Percentiles rank a stretch among this genome's conserved stretches.
Evolutionary conservation across 2,888 invertebrate genomes (phyloP).

Genomic region (Hanleya hanleyi): DNA sequence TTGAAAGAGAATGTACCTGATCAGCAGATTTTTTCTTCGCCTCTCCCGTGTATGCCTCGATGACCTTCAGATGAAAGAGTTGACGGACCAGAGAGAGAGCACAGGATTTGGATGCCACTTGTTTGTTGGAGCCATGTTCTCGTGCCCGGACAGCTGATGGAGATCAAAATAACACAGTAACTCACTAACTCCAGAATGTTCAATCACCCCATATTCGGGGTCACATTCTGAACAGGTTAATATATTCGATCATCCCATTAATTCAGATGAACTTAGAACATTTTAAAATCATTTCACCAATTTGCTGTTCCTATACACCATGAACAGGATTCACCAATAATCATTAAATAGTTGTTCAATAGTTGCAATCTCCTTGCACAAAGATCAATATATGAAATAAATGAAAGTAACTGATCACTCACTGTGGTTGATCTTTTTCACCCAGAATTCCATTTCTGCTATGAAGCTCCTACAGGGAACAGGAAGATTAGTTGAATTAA

Average conservation of each 20-base stretch:
- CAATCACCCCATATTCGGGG: too few relatives aligned
- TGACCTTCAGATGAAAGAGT: constrained; percentile 93
- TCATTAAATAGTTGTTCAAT: too few relatives aligned
- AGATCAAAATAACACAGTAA: background rate
- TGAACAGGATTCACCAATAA: too few relatives aligned
- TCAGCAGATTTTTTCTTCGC: constrained; percentile 85
- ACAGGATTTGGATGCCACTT: constrained; percentile 96
- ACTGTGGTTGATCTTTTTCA: constrained; percentile 86
- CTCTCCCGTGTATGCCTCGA: constrained; percentile 84
- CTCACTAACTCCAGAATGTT: background rate
- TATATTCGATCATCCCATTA: too few relatives aligned
- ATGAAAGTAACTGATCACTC: too few relatives aligned
- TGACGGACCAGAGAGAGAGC: constrained; percentile 96
- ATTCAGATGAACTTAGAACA: too few relatives aligned
- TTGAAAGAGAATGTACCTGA: too few relatives aligned
- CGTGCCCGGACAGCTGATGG: constrained; percentile 79
- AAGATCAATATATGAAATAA: too few relatives aligned
- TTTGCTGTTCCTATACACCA: too few relatives aligned
- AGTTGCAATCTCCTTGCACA: background rate
- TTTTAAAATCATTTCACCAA: too few relatives aligned
- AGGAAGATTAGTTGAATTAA: too few relatives aligned
- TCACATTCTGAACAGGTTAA: too few relatives aligned
- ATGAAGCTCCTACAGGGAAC: constrained; percentile 93
- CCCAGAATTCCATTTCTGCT: constrained; percentile 91
- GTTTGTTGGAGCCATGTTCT: constrained; percentile 97